phyloP scores from a whole-genome alignment of 2,113 vertebrate genomes.

The Erythrolamprus reginae region DNA sequence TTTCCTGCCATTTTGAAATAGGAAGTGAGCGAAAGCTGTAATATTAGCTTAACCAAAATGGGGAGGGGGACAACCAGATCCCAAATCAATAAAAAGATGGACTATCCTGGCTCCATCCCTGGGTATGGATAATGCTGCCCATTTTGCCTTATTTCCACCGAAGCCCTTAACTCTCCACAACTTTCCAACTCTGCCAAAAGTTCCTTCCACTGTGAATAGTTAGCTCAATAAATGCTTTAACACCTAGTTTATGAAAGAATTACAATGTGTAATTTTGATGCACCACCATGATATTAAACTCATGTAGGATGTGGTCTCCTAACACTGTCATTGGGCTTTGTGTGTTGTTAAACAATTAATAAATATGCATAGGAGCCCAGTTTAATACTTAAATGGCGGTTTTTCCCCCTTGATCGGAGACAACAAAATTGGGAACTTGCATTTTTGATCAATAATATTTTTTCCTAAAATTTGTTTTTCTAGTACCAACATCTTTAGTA shows the following conservation, averaged over 20 bases:
- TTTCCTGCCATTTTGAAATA: neutral
- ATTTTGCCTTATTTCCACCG: neutral
- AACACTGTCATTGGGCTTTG: neutral
- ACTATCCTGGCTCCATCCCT: neutral
- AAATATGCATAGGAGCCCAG: neutral
- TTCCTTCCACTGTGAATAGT: neutral
- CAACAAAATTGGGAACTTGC: slow-evolving; percentile 19
- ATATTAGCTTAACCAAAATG: neutral
- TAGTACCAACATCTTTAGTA: neutral
- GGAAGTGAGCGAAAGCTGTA: neutral
- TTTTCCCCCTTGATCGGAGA: slow-evolving; percentile 8
- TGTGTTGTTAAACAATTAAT: neutral
- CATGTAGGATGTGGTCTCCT: neutral
- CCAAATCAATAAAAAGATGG: neutral
- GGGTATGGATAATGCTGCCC: neutral
- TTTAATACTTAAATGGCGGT: slow-evolving; percentile 1
- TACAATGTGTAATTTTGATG: neutral
- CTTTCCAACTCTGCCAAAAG: neutral
- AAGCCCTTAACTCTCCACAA: neutral
- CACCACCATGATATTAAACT: neutral
- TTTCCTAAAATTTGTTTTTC: slow-evolving; percentile 8
- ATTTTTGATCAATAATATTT: neutral
- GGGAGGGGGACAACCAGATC: neutral
- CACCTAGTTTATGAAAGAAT: neutral
- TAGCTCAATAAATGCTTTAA: neutral